Conservation (phyloP, 2,888 invertebrate species). For the Eulithis testata region DNA sequence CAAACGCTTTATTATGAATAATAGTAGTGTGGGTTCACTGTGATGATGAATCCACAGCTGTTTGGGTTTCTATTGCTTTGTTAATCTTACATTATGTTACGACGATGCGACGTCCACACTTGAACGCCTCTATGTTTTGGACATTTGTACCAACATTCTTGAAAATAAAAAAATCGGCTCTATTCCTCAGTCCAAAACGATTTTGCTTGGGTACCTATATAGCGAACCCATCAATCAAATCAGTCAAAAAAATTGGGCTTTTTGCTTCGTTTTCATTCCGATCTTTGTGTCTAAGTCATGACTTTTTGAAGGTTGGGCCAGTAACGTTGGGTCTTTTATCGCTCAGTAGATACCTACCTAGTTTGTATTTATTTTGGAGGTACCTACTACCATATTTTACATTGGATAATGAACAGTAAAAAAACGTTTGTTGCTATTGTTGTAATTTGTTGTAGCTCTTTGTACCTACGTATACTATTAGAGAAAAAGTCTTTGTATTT, state of each 20-base stretch:
- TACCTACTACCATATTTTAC: too few relatives aligned
- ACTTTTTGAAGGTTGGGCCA: conserved; percentile 58
- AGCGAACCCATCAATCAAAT: not conserved
- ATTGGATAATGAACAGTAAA: too few relatives aligned
- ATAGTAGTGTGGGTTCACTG: conserved; percentile 35
- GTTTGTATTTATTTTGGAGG: too few relatives aligned
- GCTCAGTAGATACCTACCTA: not conserved
- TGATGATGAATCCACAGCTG: conserved; percentile 26
- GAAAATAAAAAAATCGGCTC: too few relatives aligned
- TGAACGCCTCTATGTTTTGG: too few relatives aligned
- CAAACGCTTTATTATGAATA: conserved; percentile 22
- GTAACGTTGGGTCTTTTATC: not conserved
- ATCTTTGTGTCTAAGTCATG: conserved; percentile 59
- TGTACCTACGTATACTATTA: not conserved
- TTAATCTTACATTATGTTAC: not conserved
- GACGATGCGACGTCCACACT: too few relatives aligned
- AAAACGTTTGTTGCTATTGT: too few relatives aligned
- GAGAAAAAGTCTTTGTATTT: not conserved
- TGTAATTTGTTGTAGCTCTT: too few relatives aligned
- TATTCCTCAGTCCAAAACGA: too few relatives aligned
- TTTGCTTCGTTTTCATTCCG: conserved; percentile 40
- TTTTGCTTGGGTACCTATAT: too few relatives aligned
- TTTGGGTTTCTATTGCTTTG: not conserved
- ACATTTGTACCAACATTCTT: too few relatives aligned
- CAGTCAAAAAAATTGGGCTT: conserved; percentile 35